These are phyloP conservation scores for Venustoraphidia nigricollis DNA, from an alignment of 2,888 invertebrate species.

Conservation along the genomic window DNA sequence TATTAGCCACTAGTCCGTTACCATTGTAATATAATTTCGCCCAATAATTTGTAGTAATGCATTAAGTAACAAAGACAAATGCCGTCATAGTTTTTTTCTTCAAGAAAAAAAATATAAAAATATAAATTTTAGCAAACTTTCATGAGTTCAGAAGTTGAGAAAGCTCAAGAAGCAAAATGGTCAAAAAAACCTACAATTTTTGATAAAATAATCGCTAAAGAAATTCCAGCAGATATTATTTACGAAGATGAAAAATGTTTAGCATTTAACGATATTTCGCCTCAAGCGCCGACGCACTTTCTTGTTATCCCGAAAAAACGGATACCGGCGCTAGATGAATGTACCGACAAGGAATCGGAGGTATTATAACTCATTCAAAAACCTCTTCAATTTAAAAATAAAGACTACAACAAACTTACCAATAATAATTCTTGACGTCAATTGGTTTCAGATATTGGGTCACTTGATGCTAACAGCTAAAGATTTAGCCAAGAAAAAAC, in stretches of 20 bases:
- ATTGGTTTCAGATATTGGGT: conserved; percentile 43
- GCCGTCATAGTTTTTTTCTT: no score
- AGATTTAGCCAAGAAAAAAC: conserved; percentile 41
- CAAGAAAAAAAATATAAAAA: no score
- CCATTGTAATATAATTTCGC: no score
- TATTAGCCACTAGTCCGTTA: no score
- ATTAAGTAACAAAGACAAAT: no score
- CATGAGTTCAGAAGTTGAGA: conserved; percentile 22
- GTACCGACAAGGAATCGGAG: conserved; percentile 36
- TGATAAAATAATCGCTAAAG: conserved; percentile 59
- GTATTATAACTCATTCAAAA: no score
- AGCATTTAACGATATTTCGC: conserved; percentile 65
- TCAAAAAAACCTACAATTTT: conserved; percentile 44
- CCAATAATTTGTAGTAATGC: no score
- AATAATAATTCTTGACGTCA: background rate
- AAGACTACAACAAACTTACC: background rate
- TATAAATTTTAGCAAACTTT: no score
- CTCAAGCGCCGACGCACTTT: conserved; percentile 75
- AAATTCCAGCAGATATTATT: conserved; percentile 67
- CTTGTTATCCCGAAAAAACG: conserved; percentile 66
- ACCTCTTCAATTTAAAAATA: no score
- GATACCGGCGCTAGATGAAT: conserved; percentile 47
- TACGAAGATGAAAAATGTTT: conserved; percentile 68
- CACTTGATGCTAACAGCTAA: conserved; percentile 54
- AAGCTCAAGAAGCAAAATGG: conserved; percentile 18